Evolutionary conservation across 2,113 vertebrate genomes (phyloP), one percentile per base, ranked within the genome.

Genomic region (Cervus canadensis): DNA sequence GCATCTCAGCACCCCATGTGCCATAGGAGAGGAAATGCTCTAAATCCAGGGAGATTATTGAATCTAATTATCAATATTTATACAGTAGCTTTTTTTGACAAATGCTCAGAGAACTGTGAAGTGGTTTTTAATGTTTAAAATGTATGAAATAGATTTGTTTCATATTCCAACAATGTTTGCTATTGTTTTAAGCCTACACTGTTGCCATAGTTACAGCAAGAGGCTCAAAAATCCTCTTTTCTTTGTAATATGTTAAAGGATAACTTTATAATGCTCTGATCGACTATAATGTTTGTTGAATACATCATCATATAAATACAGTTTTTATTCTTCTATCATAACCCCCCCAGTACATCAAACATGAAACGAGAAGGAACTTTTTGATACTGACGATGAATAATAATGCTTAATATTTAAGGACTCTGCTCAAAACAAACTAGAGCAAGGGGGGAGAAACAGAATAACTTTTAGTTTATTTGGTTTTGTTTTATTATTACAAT

Each of bases 171-270:
- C 84, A 90, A 50, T 43, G 26, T 81, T 89, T 89, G 48, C 48
- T 59, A 62, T 26, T 95, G 52, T 92, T 87, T 96, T 86, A 96
- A 82, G 33, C 13, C 12, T 59, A 4, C 2, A 15, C 50, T 33
- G 45, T 89, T 93, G 92, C 91, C 84, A 94, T 96, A 89, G 94
- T 36, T 89, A 96, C 43, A 90, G 33, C 43, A 67, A 33, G 23
- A 86, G 71, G 74, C 30, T 92, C 48, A 23, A 30, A 57, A 25
- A 74, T n/a, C 26, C 28, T 95, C 10, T 45, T 91, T 60, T 81
- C 60, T 86, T 64, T 89, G 21, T 89, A 90, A 88, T 33, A n/a
- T 8, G 21, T 33, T 89, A 71, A 76, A 90, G 14, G 33, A 89
- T 48, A 57, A 28, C 15, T 94, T 92, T 57, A 60, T 78, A 82